Percentiles rank a stretch among this genome's conserved stretches.
Conservation (phyloP, 2,113 vertebrate species). For the Ceyx melanurus region DNA sequence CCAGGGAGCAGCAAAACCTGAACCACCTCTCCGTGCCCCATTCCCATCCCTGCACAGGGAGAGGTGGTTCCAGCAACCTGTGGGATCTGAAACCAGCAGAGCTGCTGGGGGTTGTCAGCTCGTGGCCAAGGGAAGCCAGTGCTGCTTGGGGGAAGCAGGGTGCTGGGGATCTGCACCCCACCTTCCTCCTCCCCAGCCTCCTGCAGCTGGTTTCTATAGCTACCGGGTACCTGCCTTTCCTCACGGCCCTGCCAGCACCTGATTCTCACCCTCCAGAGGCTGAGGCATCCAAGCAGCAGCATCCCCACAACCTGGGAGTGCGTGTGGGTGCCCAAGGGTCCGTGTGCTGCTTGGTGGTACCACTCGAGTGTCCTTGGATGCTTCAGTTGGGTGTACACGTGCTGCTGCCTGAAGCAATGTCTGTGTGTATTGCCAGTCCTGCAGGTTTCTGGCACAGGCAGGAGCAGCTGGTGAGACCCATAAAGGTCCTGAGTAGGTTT, state of each 20-base stretch:
- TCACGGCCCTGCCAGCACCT: neutral
- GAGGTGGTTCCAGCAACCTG: neutral
- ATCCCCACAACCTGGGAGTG: neutral
- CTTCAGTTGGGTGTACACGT: rapidly evolving
- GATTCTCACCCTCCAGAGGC: neutral
- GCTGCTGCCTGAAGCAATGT: neutral
- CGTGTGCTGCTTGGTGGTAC: rapidly evolving
- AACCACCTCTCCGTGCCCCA: rapidly evolving
- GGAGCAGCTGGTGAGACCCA: neutral
- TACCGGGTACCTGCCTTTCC: neutral
- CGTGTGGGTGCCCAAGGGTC: neutral
- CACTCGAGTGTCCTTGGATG: rapidly evolving
- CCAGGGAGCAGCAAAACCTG: neutral
- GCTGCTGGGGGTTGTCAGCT: neutral
- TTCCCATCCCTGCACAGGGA: neutral
- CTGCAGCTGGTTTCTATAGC: neutral
- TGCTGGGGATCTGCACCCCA: neutral
- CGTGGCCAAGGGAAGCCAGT: rapidly evolving
- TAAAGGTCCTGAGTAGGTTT: neutral
- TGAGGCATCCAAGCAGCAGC: neutral
- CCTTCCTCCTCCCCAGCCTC: neutral
- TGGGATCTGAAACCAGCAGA: rapidly evolving
- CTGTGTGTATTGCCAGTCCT: rapidly evolving
- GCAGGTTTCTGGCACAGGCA: neutral
- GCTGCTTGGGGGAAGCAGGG: neutral